phyloP scores from a whole-genome alignment of 2,113 vertebrate genomes.

The Clarias batrachus region DNA sequence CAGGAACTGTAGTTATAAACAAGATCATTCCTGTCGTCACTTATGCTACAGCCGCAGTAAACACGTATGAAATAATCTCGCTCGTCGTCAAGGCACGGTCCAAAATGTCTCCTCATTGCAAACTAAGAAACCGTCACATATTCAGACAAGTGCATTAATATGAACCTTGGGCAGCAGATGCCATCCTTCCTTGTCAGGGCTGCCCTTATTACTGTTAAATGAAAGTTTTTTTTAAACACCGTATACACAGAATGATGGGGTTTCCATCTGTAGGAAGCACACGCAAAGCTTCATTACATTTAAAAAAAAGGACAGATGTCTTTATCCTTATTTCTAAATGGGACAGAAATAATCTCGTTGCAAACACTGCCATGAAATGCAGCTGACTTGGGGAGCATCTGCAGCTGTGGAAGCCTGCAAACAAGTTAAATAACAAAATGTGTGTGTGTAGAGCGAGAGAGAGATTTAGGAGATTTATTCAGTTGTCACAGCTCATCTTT shows the following conservation, averaged over 20 bases:
- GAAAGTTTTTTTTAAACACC: too few species aligned
- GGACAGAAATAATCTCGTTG: neutral
- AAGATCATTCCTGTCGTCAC: neutral
- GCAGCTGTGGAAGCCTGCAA: neutral
- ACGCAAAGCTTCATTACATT: neutral
- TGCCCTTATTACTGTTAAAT: neutral
- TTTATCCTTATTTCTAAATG: neutral
- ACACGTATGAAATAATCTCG: neutral
- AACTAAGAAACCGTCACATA: neutral
- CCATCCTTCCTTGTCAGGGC: neutral
- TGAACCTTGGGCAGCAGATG: neutral
- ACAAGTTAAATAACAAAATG: neutral
- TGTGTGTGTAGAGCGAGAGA: neutral
- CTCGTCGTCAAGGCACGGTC: neutral
- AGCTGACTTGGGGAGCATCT: neutral
- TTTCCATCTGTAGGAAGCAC: neutral
- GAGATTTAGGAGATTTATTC: neutral
- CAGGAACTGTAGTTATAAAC: neutral
- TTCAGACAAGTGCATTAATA: neutral
- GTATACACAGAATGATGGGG: neutral
- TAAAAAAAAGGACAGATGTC: neutral
- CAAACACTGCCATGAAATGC: neutral
- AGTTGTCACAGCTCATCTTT: neutral
- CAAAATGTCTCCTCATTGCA: neutral
- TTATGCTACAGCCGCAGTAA: neutral